Conservation (phyloP, 2,797 vertebrate genomes). For the Propithecus perrieri region DNA sequence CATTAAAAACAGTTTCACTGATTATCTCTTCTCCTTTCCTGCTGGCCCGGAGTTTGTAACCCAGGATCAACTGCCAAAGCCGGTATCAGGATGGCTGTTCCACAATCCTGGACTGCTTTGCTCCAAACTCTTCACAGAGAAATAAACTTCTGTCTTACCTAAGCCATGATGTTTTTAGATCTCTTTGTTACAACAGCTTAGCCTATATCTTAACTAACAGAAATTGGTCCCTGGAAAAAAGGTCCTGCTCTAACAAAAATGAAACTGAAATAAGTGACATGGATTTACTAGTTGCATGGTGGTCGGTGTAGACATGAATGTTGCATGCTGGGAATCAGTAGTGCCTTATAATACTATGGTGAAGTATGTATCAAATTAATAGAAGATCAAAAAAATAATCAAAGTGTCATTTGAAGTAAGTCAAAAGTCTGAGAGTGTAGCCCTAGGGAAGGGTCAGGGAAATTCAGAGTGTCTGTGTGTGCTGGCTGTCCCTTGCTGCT, state of each 20-base stretch:
- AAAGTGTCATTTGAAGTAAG: neutral
- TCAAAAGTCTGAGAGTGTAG: too few species aligned
- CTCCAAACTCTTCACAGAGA: neutral
- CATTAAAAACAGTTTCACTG: too few species aligned
- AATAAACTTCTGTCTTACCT: too few species aligned
- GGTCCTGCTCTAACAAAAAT: neutral
- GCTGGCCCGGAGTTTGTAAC: neutral
- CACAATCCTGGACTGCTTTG: fast-evolving
- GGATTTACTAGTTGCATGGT: neutral
- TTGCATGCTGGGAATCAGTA: fast-evolving
- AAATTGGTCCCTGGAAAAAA: neutral
- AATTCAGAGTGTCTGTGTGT: fast-evolving
- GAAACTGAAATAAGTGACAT: neutral
- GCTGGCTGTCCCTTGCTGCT: neutral
- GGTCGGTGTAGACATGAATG: fast-evolving
- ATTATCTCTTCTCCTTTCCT: neutral
- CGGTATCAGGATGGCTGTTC: neutral
- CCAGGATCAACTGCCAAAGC: too few species aligned
- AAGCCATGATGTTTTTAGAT: neutral
- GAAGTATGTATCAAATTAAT: neutral
- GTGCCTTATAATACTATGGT: neutral
- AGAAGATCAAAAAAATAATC: neutral
- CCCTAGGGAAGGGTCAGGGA: too few species aligned
- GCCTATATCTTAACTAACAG: too few species aligned
- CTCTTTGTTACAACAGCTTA: neutral